Evolutionary conservation across 2,888 invertebrate species (phyloP).

Genomic region (Balanococcus diminutus): DNA sequence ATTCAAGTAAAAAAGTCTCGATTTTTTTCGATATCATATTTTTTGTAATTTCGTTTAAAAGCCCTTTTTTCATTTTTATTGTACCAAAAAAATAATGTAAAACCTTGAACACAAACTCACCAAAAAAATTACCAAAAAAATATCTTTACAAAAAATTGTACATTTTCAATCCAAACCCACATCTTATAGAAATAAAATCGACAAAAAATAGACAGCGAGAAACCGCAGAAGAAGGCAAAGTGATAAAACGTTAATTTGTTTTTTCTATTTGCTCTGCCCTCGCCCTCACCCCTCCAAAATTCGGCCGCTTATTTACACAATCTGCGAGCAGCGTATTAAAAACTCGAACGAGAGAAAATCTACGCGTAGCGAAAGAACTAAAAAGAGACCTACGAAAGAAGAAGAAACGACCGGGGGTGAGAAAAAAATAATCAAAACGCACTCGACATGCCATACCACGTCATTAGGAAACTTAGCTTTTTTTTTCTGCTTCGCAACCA

Average conservation of each 20-base stretch:
- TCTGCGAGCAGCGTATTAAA: slow-evolving; percentile 3
- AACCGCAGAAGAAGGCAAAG: background rate
- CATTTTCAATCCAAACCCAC: background rate
- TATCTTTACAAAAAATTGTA: background rate
- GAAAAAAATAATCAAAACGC: background rate
- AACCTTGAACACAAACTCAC: no score
- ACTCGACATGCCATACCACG: background rate
- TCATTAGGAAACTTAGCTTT: background rate
- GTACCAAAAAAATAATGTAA: no score
- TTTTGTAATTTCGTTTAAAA: no score
- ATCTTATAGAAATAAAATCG: background rate
- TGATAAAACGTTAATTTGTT: slow-evolving; percentile 10
- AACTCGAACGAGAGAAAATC: background rate
- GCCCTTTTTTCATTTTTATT: no score
- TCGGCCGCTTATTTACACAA: background rate
- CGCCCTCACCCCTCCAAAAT: background rate
- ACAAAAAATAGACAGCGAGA: background rate
- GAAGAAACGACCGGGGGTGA: background rate
- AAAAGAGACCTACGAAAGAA: background rate
- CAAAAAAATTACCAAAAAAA: no score
- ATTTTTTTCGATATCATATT: no score
- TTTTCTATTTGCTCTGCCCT: background rate
- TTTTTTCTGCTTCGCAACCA: background rate
- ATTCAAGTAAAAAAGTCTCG: no score
- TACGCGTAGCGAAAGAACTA: background rate